These are phyloP conservation scores for Echinops telfairi DNA, from an alignment of 2,113 vertebrate genomes.

Conservation along the genomic window DNA sequence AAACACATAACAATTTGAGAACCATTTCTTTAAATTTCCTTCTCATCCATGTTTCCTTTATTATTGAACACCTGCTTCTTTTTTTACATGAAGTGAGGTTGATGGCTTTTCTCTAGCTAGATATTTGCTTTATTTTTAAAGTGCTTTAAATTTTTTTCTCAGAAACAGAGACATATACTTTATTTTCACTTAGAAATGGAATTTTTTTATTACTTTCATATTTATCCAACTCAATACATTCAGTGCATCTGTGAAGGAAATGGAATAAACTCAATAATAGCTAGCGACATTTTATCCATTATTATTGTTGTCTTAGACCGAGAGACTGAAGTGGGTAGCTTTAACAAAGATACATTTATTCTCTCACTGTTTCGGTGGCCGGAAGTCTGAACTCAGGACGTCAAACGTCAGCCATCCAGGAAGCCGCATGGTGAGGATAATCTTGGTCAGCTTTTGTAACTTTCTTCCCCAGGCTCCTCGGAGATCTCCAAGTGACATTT, in stretches of 20 bases:
- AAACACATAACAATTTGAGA: not conserved
- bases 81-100: not conserved
- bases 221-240: conserved; percentile 46
- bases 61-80: not conserved
- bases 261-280: conserved; percentile 19
- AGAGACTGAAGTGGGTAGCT: not conserved
- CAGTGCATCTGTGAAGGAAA: not conserved
- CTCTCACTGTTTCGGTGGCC: not conserved
- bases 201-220: conserved; percentile 8
- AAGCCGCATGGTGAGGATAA: not conserved
- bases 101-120: conserved; percentile 6
- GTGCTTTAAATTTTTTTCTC: not conserved
- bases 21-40: not conserved
- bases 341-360: not conserved
- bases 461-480: not conserved
- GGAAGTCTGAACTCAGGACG: not conserved
- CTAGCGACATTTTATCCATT: not conserved
- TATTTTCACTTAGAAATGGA: conserved; percentile 4
- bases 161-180: conserved; percentile 26
- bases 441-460: not conserved
- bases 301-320: not conserved
- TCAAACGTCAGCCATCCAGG: not conserved
- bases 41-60: not conserved
- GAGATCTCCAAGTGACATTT: not conserved
- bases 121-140: conserved; percentile 24